These are phyloP conservation scores for Cyclophora punctaria DNA, from an alignment of 2,888 invertebrate genomes.

Conservation along the genomic window DNA sequence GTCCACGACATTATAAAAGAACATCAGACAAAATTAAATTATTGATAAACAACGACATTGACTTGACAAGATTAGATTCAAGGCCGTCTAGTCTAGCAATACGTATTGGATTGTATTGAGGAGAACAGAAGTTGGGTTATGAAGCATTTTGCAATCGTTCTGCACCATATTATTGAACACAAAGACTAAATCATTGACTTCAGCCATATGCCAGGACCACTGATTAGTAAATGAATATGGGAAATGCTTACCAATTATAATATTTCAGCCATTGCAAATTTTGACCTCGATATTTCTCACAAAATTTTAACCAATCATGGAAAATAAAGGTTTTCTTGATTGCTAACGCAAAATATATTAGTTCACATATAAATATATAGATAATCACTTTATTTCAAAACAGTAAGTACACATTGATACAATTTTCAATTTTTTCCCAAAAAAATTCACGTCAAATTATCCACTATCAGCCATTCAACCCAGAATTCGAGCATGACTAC, in stretches of 20 bases:
- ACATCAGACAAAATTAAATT: constrained; percentile 34
- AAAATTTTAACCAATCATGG: constrained; percentile 25
- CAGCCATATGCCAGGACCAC: no score
- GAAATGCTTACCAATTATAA: constrained; percentile 20
- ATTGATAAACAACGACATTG: constrained; percentile 66
- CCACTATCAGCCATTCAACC: constrained; percentile 61
- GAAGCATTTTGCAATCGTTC: constrained; percentile 8
- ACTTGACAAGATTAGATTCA: constrained; percentile 71
- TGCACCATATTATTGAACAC: no score
- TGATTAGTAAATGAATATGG: constrained; percentile 4
- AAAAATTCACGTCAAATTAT: constrained; percentile 37
- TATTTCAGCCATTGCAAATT: constrained; percentile 44
- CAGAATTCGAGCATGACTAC: constrained; percentile 34
- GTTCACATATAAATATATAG: constrained; percentile 7
- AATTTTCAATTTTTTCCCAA: constrained; percentile 31
- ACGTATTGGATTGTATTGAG: constrained; percentile 14
- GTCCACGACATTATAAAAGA: neutral
- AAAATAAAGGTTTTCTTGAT: constrained; percentile 12
- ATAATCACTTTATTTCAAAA: constrained; percentile 19
- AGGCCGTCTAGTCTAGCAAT: constrained; percentile 59
- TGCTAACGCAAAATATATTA: constrained; percentile 11
- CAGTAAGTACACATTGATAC: constrained; percentile 13
- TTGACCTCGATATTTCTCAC: constrained; percentile 36
- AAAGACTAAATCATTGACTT: no score
- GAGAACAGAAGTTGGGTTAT: constrained; percentile 59